Evolutionary conservation across 2,888 invertebrate genomes (phyloP).

Genomic region (Phrixothrix hirtus): DNA sequence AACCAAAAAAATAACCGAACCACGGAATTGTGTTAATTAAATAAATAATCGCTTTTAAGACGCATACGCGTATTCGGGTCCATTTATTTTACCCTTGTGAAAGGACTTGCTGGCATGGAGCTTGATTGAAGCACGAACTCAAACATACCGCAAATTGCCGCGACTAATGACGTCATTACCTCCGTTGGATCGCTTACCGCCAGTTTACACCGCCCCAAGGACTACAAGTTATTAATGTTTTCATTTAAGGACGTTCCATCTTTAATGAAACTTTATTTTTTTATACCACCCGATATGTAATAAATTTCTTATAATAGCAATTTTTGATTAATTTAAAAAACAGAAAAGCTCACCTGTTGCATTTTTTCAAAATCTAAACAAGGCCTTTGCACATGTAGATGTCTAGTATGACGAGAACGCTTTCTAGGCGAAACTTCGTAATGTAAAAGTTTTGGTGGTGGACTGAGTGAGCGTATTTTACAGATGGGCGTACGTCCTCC

Average conservation of each 20-base stretch:
- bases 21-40: conserved; percentile 8
- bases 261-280: conserved; percentile 5
- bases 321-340: conserved; percentile 10
- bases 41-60: conserved; percentile 18
- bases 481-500: conserved; percentile 53
- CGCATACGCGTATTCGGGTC: conserved; percentile 12
- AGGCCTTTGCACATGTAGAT: conserved; percentile 75
- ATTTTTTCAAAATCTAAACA: conserved; percentile 96
- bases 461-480: conserved; percentile 58
- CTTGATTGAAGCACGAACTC: conserved; percentile 31
- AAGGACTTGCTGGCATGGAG: conserved; percentile 20
- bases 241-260: conserved; percentile 14
- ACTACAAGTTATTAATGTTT: conserved; percentile 24
- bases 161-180: conserved; percentile 33
- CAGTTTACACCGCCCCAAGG: conserved; percentile 23
- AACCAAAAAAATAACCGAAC: not conserved
- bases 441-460: conserved; percentile 58
- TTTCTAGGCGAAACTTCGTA: conserved; percentile 64
- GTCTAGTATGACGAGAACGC: conserved; percentile 64
- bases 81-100: conserved; percentile 20
- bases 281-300: too few species aligned
- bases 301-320: not conserved
- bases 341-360: conserved; percentile 76
- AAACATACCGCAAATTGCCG: conserved; percentile 31
- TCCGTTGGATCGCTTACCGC: conserved; percentile 28